Conservation (phyloP, 1,140 invertebrate species). For the Drosophila nasuta region DNA sequence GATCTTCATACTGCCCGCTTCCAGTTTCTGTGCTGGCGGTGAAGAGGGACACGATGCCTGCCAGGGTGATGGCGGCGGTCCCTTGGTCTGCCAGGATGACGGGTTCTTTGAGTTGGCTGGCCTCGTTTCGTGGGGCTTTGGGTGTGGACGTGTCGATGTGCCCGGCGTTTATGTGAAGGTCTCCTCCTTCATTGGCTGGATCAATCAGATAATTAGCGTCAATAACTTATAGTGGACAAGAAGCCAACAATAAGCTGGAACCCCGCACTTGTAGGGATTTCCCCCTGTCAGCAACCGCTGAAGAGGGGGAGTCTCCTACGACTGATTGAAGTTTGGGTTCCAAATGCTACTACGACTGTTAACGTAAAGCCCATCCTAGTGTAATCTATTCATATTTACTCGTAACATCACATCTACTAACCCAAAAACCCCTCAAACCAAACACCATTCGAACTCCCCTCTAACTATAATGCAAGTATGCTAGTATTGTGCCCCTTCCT, state of each 20-base stretch:
- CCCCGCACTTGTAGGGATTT: slow-evolving; percentile 67
- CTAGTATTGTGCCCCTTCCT: neutral
- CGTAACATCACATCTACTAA: slow-evolving; percentile 53
- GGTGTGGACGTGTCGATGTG: slow-evolving; percentile 94
- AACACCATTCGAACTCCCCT: neutral
- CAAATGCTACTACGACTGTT: slow-evolving; percentile 54
- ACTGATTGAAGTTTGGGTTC: slow-evolving; percentile 52
- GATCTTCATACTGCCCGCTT: slow-evolving; percentile 95
- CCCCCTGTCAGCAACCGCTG: neutral
- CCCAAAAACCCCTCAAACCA: slow-evolving; percentile 4
- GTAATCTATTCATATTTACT: slow-evolving; percentile 70
- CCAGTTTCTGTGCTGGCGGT: slow-evolving; percentile 96
- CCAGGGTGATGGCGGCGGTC: slow-evolving; percentile 97
- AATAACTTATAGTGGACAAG: slow-evolving; percentile 91
- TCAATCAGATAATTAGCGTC: slow-evolving; percentile 98
- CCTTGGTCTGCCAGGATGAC: slow-evolving; percentile 95
- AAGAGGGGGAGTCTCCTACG: slow-evolving; percentile 43
- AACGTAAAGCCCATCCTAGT: slow-evolving; percentile 74
- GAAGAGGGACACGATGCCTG: slow-evolving; percentile 97
- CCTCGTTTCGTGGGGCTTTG: slow-evolving; percentile 94
- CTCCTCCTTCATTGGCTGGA: slow-evolving; percentile 97
- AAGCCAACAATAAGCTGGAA: slow-evolving; percentile 34
- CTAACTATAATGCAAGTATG: slow-evolving; percentile 64
- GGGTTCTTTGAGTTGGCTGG: slow-evolving; percentile 96
- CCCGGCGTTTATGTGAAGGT: slow-evolving; percentile 98